These are phyloP conservation scores for Lasioglossum villosulum DNA, from an alignment of 2,888 invertebrate species.

Conservation along the genomic window DNA sequence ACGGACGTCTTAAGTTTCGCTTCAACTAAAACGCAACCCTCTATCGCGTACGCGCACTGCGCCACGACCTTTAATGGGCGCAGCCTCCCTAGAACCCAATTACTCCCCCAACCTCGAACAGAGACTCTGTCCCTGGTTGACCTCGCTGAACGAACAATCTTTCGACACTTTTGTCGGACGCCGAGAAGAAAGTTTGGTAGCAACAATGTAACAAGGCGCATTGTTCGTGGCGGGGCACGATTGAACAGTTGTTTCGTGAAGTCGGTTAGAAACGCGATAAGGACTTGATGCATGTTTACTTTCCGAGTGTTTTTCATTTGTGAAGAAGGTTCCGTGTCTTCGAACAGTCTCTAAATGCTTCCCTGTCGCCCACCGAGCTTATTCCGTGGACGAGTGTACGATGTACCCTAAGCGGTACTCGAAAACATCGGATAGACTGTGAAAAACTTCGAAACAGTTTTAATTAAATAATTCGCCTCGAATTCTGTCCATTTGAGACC, in stretches of 20 bases:
- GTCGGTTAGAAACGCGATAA: background rate
- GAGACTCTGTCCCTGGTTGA: conserved; percentile 58
- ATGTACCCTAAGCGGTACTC: conserved; percentile 74
- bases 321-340: conserved; percentile 21
- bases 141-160: conserved; percentile 31
- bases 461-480: conserved; percentile 4
- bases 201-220: conserved; percentile 6
- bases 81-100: conserved; percentile 73
- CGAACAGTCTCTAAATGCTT: conserved; percentile 64
- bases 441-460: conserved; percentile 23
- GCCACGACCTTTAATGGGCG: conserved; percentile 78
- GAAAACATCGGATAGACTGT: conserved; percentile 32
- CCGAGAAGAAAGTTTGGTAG: background rate
- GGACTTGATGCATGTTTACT: conserved; percentile 41
- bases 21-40: conserved; percentile 48
- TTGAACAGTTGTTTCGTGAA: conserved; percentile 15
- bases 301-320: conserved; percentile 35
- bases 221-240: background rate
- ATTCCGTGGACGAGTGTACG: conserved; percentile 72
- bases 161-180: background rate
- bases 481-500: conserved; percentile 23
- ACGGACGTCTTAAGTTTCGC: conserved; percentile 38
- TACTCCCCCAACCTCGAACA: conserved; percentile 61
- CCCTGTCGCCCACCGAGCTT: conserved; percentile 40
- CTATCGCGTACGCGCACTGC: conserved; percentile 70